These are phyloP conservation scores for Indicator indicator DNA, from an alignment of 2,113 vertebrate genomes.

Conservation along the genomic window DNA sequence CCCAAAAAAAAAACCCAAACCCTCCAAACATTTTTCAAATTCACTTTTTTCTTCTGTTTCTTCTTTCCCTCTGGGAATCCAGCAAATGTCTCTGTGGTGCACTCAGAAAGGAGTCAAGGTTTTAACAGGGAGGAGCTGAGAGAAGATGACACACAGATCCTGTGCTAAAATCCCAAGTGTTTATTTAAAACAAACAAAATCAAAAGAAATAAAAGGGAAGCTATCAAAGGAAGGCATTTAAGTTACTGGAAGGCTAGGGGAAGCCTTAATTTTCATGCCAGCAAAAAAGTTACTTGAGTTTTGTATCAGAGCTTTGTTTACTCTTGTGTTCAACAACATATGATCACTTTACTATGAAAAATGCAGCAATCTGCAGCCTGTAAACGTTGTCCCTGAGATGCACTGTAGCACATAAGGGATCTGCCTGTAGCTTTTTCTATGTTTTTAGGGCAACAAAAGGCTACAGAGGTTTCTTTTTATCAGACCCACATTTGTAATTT, in stretches of 20 bases:
- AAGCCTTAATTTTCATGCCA: constrained; percentile 14
- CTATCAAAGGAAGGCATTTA: constrained; percentile 18
- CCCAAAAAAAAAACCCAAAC: not conserved
- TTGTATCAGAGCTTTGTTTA: constrained; percentile 20
- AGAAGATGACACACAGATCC: not conserved
- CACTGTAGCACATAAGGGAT: not conserved
- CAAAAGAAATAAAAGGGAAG: constrained; percentile 29
- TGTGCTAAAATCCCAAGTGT: constrained; percentile 38
- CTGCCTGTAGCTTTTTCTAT: not conserved
- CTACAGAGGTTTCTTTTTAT: not conserved
- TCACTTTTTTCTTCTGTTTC: not conserved
- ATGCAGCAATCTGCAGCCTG: not conserved
- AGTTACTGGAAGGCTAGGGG: not conserved
- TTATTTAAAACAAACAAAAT: constrained; percentile 49
- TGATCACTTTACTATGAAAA: not conserved
- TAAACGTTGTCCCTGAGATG: not conserved
- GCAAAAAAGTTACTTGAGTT: not conserved
- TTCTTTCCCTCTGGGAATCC: constrained; percentile 21
- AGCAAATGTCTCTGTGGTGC: constrained; percentile 37
- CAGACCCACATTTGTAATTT: not conserved
- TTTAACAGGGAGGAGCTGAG: constrained; percentile 32
- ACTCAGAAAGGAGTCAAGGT: constrained; percentile 37
- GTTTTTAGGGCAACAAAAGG: not conserved
- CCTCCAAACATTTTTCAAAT: constrained; percentile 49
- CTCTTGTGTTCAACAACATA: not conserved